Evolutionary conservation across 1,140 invertebrate genomes (phyloP).

Genomic region (Trinorchestia longiramus): DNA sequence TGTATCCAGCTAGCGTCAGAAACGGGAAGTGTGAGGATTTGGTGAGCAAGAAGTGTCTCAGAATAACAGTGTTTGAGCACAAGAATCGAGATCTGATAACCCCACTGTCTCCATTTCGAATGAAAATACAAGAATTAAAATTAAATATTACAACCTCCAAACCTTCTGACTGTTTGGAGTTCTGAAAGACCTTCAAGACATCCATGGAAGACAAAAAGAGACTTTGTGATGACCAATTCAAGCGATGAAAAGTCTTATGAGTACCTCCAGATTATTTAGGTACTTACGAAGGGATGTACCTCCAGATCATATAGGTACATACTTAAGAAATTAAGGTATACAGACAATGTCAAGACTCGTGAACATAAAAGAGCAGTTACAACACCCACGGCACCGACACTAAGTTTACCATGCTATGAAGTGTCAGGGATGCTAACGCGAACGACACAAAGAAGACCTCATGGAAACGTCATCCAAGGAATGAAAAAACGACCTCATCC

Average conservation of each 20-base stretch:
- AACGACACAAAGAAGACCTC: neutral
- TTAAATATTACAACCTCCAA: no score
- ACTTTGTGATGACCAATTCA: no score
- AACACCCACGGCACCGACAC: neutral
- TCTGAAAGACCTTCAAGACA: no score
- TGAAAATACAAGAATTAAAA: no score
- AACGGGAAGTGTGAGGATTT: neutral
- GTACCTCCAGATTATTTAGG: no score
- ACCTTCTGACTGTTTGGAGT: no score
- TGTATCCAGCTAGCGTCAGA: no score
- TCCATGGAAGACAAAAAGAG: no score
- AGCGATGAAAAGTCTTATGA: no score
- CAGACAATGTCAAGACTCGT: neutral
- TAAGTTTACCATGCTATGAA: neutral
- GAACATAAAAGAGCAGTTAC: neutral
- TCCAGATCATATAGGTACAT: neutral
- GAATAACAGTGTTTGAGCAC: neutral
- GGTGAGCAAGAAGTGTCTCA: neutral
- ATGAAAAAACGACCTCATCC: no score
- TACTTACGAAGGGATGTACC: neutral
- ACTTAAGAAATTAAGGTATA: neutral
- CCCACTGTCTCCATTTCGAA: no score
- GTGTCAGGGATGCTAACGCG: neutral
- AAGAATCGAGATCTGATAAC: no score
- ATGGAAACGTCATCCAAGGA: neutral